Evolutionary conservation across 2,888 invertebrate genomes (phyloP).

Genomic region (Diloba caeruleocephala): DNA sequence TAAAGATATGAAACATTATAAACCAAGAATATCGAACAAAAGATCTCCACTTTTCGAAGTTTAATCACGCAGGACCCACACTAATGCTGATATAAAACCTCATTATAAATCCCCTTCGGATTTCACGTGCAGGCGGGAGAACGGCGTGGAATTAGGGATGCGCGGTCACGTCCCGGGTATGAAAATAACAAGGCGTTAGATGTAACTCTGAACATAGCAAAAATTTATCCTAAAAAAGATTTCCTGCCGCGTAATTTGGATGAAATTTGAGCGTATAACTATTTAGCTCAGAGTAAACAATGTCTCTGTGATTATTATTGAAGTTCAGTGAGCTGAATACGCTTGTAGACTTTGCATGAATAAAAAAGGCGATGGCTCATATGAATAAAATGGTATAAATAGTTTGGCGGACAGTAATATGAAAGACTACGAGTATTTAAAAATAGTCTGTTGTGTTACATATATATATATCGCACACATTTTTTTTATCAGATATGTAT

Average conservation of each 20-base stretch:
- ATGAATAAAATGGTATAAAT: too few relatives aligned
- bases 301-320: too few relatives aligned
- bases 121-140: constrained; percentile 38
- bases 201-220: constrained; percentile 48
- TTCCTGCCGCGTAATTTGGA: constrained; percentile 13
- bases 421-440: too few relatives aligned
- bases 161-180: constrained; percentile 77
- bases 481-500: too few relatives aligned
- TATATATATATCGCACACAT: too few relatives aligned
- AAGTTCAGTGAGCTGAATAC: too few relatives aligned
- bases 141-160: constrained; percentile 67
- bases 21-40: constrained; percentile 12
- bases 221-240: constrained; percentile 45
- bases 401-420: too few relatives aligned
- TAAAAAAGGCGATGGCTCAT: too few relatives aligned
- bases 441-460: too few relatives aligned
- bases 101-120: constrained; percentile 64
- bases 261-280: not conserved
- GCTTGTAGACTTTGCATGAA: not conserved
- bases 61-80: constrained; percentile 40
- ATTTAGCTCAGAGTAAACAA: too few relatives aligned
- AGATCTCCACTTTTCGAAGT: constrained; percentile 27
- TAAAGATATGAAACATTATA: not conserved
- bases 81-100: constrained; percentile 59
- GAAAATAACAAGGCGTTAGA: constrained; percentile 69